phyloP scores from a whole-genome alignment of 2,888 invertebrate genomes.

The Drosophila borealis region DNA sequence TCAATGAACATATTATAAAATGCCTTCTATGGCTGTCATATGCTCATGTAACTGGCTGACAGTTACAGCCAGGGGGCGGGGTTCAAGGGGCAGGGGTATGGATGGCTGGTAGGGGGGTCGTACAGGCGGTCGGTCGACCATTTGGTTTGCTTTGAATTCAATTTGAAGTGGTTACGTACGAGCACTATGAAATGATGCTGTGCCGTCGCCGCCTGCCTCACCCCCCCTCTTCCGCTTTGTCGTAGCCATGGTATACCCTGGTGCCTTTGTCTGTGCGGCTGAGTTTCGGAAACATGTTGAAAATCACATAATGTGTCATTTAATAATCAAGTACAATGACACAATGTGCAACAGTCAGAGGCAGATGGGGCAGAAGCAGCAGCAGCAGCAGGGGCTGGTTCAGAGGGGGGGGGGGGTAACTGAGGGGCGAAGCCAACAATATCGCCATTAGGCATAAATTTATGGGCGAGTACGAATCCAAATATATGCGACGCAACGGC shows the following conservation, averaged over 20 bases:
- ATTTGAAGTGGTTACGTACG: constrained; percentile 63
- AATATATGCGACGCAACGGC: constrained; percentile 48
- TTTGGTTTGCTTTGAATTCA: constrained; percentile 70
- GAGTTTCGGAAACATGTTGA: constrained; percentile 65
- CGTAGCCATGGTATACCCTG: constrained; percentile 4
- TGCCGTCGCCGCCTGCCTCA: constrained; percentile 27
- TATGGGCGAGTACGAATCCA: constrained; percentile 55
- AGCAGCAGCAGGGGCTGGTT: neutral
- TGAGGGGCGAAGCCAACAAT: constrained; percentile 62
- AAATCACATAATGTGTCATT: constrained; percentile 84
- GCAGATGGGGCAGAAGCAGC: neutral
- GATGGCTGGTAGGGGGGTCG: neutral
- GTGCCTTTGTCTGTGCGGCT: constrained; percentile 28
- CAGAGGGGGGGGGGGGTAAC: constrained; percentile 32
- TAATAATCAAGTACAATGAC: constrained; percentile 82
- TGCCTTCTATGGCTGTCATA: constrained; percentile 77
- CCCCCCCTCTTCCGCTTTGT: neutral
- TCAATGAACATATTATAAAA: constrained; percentile 80
- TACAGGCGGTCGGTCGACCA: constrained; percentile 44
- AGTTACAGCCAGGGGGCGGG: constrained; percentile 25
- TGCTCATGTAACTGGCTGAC: constrained; percentile 79
- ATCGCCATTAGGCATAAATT: constrained; percentile 80
- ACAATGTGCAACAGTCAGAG: constrained; percentile 57
- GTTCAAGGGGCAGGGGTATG: neutral
- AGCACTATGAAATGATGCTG: constrained; percentile 30